Conservation (phyloP, 2,113 vertebrate species). For the Litocranius walleri region DNA sequence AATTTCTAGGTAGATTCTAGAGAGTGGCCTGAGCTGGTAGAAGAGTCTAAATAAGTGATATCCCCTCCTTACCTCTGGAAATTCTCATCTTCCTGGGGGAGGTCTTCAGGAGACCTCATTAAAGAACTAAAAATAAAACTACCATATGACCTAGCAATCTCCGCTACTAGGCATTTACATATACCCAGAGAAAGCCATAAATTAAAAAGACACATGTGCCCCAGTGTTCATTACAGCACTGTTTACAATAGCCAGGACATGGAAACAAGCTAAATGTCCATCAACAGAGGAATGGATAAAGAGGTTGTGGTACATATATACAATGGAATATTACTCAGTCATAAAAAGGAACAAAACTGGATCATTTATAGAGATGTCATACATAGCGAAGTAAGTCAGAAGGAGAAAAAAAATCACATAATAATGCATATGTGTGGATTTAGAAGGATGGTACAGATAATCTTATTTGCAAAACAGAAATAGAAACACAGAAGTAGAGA, state of each 20-base stretch:
- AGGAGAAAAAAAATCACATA: not conserved
- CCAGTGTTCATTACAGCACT: not conserved
- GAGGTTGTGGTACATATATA: not conserved
- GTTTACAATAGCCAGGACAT: not conserved
- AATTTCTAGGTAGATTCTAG: not conserved
- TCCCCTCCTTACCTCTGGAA: not conserved
- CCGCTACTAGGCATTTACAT: not conserved
- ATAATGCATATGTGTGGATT: not conserved
- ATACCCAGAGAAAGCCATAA: not conserved
- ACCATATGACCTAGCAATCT: not conserved
- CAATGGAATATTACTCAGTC: not conserved
- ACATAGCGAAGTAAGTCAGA: not conserved
- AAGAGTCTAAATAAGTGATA: not conserved
- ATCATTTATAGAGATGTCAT: not conserved
- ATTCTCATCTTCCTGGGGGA: not conserved
- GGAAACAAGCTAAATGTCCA: not conserved
- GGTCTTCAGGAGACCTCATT: not conserved
- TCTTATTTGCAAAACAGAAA: not conserved
- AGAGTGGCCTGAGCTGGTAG: not conserved
- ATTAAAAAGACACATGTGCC: not conserved
- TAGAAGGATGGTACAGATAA: not conserved
- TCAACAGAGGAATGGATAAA: not conserved
- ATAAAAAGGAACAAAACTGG: not conserved
- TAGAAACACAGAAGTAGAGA: not conserved
- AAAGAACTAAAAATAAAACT: not conserved